Evolutionary conservation across 2,113 vertebrate genomes (phyloP), one percentile per base, ranked within the genome.

Genomic region (Sylvietta virens): DNA sequence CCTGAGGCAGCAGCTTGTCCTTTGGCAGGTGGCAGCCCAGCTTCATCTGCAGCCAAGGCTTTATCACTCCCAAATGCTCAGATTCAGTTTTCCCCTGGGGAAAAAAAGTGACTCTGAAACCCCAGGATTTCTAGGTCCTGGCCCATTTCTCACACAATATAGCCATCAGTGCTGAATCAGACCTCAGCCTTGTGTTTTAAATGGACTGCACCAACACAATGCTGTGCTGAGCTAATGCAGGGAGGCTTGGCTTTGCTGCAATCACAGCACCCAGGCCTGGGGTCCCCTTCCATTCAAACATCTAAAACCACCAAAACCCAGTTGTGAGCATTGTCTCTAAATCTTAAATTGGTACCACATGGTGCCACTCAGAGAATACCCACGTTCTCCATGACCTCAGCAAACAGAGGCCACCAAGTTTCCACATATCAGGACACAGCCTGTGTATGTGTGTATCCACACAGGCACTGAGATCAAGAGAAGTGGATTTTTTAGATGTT

Each of bases 1-100:
- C 62, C 58, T 5, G 8, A 88, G 83, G 86, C 79, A 86, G 91
- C 45, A 86, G 91, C 76, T 88, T 48, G 66, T 83, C 64, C 77
- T 78, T 73, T 87, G 72, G 83, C 79, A 85, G 79, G 85, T 84
- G 85, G 70, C 85, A 87, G 85, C 69, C 30, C 0, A 0, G 51
- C n/a, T 94, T 85, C 82, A 95, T 67, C 88, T 42, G 37, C 44
- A 44, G 88, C 82, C 93, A 93, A 86, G 37, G 37, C 62, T 91
- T 91, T 76, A 86, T 64, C 12, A 1, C 48, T 82, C 66, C 40
- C 44, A 94, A 69, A 65, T 30, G 45, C 53, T 92, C 82, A 79
- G 44, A 66, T 40, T 26, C 77, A 71, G 16, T 44, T 56, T 92
- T 90, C 24, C 70, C 70, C 45, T 11, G 10, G 35, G 48, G 72